Base-by-base conservation (phyloP, 2,888 invertebrate species). In the Epistrophella euchroma region DNA sequence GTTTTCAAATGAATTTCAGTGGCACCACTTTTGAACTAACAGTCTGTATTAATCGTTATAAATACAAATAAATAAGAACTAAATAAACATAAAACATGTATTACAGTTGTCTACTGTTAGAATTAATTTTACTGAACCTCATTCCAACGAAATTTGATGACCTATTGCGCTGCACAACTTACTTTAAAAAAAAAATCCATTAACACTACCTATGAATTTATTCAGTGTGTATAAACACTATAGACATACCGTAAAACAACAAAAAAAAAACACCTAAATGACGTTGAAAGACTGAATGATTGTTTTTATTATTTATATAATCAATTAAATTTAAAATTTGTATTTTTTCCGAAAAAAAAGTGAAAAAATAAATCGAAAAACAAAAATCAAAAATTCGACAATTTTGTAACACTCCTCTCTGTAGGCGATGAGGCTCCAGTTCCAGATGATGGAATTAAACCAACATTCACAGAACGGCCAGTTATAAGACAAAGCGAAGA, bases 391-490 rank as follows among this genome's bases (percentile, higher is more conserved):
- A 66, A 47, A 66, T 19, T 32, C 47, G 66, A 47, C 66, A 7
- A 47, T 66, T 47, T 66, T 66, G 47, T 47, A 43, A 66, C 28
- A 47, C 66, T 11, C 84, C 79, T 82, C 89, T 87, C 91, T 93
- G 92, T 94, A 97, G 98, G 98, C 96, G 98, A 98, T 94, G 98
- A 98, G 94, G 97, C 97, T 93, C 97, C 97, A 90, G 96, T 97
- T 92, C 97, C 97, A 90, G 97, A 97, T 91, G 97, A 97, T 93
- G 97, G 96, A 93, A 97, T 97, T 93, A 98, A 98, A 94, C 99
- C 99, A 90, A 98, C 98, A 90, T 99, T 99, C 94, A 98, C 98
- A 92, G 98, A 98, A 95, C 96, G 98, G 93, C 99, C 99, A 88
- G 96, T 98, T 92, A 98, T 99, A 93, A 96, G 97, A 94, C 99